Evolutionary conservation across 2,888 invertebrate species (phyloP).

Genomic region (Hanleya hanleyi): DNA sequence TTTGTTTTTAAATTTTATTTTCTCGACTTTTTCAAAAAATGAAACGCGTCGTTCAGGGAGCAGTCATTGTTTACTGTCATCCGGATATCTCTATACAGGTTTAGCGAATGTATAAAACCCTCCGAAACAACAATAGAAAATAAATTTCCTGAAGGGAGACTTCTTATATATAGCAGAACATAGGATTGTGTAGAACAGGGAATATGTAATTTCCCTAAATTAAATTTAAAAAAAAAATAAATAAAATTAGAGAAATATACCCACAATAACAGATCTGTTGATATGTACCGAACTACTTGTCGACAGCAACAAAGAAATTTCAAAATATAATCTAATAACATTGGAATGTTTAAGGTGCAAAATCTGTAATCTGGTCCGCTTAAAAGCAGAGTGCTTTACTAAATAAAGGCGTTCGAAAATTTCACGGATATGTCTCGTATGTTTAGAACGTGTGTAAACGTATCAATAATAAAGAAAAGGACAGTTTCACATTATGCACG

Average conservation of each 20-base stretch:
- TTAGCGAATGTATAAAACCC: background rate
- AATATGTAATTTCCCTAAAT: background rate
- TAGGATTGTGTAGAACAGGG: background rate
- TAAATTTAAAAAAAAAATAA: background rate
- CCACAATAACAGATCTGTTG: background rate
- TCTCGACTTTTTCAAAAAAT: background rate
- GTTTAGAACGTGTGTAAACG: too few species aligned
- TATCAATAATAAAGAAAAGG: too few species aligned
- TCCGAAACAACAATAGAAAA: background rate
- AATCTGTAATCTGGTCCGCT: too few species aligned
- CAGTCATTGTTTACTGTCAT: background rate
- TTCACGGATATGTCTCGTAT: too few species aligned
- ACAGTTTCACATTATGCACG: too few species aligned
- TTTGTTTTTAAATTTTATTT: conserved; percentile 2
- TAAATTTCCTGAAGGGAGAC: background rate
- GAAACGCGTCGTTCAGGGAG: background rate
- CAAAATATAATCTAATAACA: background rate
- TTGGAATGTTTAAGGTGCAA: too few species aligned
- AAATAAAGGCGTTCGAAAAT: too few species aligned
- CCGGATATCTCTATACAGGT: background rate
- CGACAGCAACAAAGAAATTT: background rate
- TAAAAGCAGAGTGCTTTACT: too few species aligned
- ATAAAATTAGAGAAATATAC: background rate
- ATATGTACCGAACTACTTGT: background rate
- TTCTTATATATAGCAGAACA: background rate